Percentiles rank a stretch among this genome's conserved stretches.
These are phyloP conservation scores for Dolomedes plantarius DNA, from an alignment of 2,888 invertebrate species.

Conservation along the genomic window DNA sequence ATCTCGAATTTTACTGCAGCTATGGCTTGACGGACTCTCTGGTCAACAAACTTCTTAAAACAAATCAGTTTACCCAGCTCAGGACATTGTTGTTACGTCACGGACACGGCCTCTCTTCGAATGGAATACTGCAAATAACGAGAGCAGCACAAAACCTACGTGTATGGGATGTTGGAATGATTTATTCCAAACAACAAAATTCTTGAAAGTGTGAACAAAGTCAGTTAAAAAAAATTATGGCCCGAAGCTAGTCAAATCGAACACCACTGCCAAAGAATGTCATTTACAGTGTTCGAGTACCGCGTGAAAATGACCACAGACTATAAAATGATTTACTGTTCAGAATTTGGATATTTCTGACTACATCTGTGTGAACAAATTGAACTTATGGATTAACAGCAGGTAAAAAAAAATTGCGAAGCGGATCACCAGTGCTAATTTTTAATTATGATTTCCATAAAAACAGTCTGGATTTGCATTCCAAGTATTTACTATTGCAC, in stretches of 20 bases:
- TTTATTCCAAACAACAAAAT: constrained; percentile 44
- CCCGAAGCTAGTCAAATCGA: constrained; percentile 10
- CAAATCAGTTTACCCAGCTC: constrained; percentile 65
- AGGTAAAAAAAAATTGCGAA: no score
- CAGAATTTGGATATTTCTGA: no score
- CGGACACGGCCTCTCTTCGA: constrained; percentile 71
- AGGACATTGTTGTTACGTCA: constrained; percentile 72
- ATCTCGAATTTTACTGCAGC: constrained; percentile 73
- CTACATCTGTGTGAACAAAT: no score
- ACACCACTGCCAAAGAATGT: constrained; percentile 5
- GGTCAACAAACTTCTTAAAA: constrained; percentile 61
- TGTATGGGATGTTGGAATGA: constrained; percentile 66
- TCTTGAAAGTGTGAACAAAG: background rate
- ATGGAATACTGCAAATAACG: constrained; percentile 59
- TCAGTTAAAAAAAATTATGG: no score
- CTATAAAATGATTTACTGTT: no score
- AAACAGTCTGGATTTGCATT: no score
- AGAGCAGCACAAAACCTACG: constrained; percentile 45
- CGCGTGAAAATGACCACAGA: background rate
- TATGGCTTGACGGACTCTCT: constrained; percentile 72
- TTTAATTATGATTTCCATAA: no score
- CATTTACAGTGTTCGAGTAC: background rate
- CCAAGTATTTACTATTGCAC: no score
- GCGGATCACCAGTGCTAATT: no score
- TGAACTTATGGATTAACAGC: no score